Conservation (phyloP, 2,113 vertebrate species). For the Parotia lawesii region DNA sequence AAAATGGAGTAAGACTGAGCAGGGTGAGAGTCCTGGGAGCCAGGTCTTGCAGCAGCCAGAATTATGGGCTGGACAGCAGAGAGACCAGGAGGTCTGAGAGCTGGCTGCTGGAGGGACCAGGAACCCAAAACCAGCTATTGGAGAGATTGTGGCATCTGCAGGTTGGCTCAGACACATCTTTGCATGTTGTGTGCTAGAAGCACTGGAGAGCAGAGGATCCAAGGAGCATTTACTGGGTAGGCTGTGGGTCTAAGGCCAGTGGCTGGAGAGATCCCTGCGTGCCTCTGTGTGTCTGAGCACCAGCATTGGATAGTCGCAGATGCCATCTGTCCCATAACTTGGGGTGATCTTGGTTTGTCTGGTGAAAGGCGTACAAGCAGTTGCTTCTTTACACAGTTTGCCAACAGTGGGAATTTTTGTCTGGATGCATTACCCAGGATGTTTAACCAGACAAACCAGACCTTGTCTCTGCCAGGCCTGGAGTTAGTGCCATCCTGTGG, state of each 20-base stretch:
- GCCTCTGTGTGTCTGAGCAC: not conserved
- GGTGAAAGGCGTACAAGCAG: accelerated
- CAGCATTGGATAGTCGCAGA: not conserved
- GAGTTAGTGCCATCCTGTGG: not conserved
- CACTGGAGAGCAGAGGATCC: not conserved
- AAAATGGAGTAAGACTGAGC: not conserved
- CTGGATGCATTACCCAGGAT: not conserved
- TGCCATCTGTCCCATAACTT: not conserved
- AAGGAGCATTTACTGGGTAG: not conserved
- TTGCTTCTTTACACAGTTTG: not conserved
- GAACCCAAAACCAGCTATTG: not conserved
- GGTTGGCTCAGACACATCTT: accelerated
- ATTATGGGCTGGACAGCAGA: not conserved
- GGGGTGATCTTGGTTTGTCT: not conserved
- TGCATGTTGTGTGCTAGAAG: not conserved
- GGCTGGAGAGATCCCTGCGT: not conserved
- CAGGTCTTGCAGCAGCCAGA: not conserved
- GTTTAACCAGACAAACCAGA: not conserved
- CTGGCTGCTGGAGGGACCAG: not conserved
- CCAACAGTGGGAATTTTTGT: not conserved
- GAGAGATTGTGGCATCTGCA: not conserved
- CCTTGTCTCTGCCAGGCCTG: not conserved
- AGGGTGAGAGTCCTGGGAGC: not conserved
- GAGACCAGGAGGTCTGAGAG: not conserved
- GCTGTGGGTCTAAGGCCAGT: not conserved